Percentiles rank a stretch among this genome's conserved stretches.
Evolutionary conservation across 2,888 invertebrate genomes (phyloP).

Genomic region (Chymomyza fuscimana): DNA sequence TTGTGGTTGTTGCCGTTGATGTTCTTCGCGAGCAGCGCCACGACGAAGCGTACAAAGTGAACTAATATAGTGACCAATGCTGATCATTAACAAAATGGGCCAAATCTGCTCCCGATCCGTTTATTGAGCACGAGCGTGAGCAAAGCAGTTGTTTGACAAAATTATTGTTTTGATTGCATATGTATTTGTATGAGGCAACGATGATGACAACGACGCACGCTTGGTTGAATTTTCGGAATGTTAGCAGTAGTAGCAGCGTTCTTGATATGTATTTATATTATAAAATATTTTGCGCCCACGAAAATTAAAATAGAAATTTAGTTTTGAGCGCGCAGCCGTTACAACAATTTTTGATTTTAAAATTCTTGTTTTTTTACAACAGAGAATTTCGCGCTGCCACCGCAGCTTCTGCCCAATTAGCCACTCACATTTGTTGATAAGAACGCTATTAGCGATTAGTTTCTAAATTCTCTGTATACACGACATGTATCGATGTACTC

Average conservation of each 20-base stretch:
- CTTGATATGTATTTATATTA: neutral
- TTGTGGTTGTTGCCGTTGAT: constrained; percentile 40
- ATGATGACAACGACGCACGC: constrained; percentile 29
- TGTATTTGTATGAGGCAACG: constrained; percentile 43
- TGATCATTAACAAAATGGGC: constrained; percentile 59
- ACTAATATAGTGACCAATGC: constrained; percentile 77
- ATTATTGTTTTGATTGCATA: constrained; percentile 33
- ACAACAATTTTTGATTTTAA: constrained; percentile 63
- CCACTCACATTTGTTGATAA: neutral
- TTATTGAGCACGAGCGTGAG: neutral
- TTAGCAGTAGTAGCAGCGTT: neutral
- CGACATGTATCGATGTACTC: neutral
- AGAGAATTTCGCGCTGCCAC: constrained; percentile 7
- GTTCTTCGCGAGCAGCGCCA: constrained; percentile 76
- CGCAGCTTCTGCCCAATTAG: neutral
- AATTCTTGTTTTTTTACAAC: constrained; percentile 45
- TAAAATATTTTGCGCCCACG: constrained; percentile 25
- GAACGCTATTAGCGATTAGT: neutral
- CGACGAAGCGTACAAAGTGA: constrained; percentile 76
- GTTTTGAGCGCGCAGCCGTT: constrained; percentile 49
- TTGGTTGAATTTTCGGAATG: constrained; percentile 32
- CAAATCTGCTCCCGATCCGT: constrained; percentile 51
- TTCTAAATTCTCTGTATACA: neutral
- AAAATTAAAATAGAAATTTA: constrained; percentile 33
- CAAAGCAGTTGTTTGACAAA: constrained; percentile 34